These are phyloP conservation scores for Eupithecia dodoneata DNA, from an alignment of 2,888 invertebrate genomes.

Conservation along the genomic window DNA sequence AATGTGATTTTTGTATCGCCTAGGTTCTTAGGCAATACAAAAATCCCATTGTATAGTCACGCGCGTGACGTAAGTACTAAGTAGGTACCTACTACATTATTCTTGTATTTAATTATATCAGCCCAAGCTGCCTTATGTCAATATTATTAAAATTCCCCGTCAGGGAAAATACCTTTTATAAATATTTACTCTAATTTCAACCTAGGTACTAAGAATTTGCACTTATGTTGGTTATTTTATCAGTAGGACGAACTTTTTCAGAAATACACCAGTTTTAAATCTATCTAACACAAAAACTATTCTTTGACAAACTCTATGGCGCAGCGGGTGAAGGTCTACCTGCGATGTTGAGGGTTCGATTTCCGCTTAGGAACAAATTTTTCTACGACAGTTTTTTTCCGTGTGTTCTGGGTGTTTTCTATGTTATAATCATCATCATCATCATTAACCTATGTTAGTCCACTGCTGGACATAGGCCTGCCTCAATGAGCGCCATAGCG, in stretches of 20 bases:
- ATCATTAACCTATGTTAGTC: too few relatives aligned
- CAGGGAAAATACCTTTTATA: neutral
- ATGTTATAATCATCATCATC: too few relatives aligned
- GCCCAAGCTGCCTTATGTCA: neutral
- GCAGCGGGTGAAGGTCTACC: too few relatives aligned
- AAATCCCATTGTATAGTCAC: neutral
- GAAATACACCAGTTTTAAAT: too few relatives aligned
- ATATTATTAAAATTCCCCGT: neutral
- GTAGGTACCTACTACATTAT: too few relatives aligned
- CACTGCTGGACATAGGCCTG: too few relatives aligned
- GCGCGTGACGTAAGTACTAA: neutral
- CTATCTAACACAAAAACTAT: too few relatives aligned
- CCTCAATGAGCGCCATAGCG: too few relatives aligned
- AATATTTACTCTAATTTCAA: neutral
- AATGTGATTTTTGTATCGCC: too few relatives aligned
- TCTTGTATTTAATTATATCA: neutral
- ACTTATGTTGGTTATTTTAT: neutral
- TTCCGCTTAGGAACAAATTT: too few relatives aligned
- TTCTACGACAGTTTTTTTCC: neutral
- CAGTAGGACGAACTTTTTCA: neutral
- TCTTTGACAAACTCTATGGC: too few relatives aligned
- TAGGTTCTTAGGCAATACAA: neutral
- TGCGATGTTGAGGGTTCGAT: neutral
- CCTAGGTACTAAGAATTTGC: neutral
- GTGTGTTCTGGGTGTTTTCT: too few relatives aligned